phyloP scores from a whole-genome alignment of 2,113 vertebrate species.

The Rhabdornis inornatus region DNA sequence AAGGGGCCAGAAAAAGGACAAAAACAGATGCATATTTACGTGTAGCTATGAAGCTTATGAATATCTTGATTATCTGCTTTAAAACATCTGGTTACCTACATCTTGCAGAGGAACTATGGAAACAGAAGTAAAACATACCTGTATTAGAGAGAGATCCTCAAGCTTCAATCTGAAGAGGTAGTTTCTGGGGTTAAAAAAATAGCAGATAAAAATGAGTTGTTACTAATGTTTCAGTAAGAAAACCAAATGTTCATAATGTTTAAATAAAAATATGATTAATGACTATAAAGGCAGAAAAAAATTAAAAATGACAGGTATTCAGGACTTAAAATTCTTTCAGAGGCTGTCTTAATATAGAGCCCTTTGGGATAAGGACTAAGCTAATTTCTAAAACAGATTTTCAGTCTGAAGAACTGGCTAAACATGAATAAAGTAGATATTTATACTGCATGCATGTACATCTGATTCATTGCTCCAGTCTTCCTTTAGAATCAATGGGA shows the following conservation, averaged over 20 bases:
- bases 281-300: neutral
- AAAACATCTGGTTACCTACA: neutral
- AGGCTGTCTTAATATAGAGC: neutral
- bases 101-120: neutral
- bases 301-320: neutral
- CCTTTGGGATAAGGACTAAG: neutral
- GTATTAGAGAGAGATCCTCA: conserved; percentile 88
- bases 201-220: conserved; percentile 17
- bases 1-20: neutral
- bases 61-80: neutral
- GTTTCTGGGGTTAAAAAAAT: conserved; percentile 76
- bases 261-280: neutral
- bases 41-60: neutral
- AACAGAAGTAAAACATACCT: conserved; percentile 73
- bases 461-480: neutral
- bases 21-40: neutral
- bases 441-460: neutral
- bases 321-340: neutral
- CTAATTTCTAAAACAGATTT: neutral
- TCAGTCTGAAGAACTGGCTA: neutral
- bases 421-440: neutral
- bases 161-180: conserved; percentile 90
- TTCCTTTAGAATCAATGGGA: neutral
- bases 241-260: neutral
- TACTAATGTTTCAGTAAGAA: neutral